Evolutionary conservation across 2,113 vertebrate genomes (phyloP), one percentile per base, ranked within the genome.

Genomic region (Egretta garzetta): DNA sequence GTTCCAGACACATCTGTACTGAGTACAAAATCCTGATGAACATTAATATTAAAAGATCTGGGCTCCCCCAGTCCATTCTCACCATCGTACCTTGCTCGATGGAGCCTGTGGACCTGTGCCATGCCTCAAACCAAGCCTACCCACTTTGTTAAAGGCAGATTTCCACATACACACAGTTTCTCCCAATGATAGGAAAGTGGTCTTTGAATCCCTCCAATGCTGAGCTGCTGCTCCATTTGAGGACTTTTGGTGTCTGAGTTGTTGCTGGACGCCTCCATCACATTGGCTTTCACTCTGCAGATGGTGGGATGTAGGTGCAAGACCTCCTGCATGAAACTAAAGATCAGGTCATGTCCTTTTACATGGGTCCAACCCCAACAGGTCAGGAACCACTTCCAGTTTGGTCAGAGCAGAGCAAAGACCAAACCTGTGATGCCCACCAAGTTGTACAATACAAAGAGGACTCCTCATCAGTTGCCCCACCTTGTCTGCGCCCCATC

Each of bases 111-210:
- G 53, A 28, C 35, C n/a, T 32, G 45, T 43, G 45, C 47, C 60
- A 24, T 52, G 37, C 43, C 52, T 55, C 47, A 63, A 68, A 55
- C 20, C 11, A 39, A 92, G 13, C 33, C 63, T 23, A 59, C 8
- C 6, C 18, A 4, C 53, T 76, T 33, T 28, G 20, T 28, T 49
- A 32, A 80, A 86, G 5, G 50, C 16, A 70, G 37, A n/a, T 47
- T 10, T 5, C 9, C 6, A 6, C 13, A 41, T 12, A 41, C 39
- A 41, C 39, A 41, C 12, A 9, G 19, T 3, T 85, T 59, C 79
- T 80, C 66, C 66, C 17, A 62, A 0, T 0, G 0, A 4, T 32
- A 17, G 16, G 14, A 60, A 79, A 83, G 26, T 9, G 32, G 43
- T 56, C 33, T 70, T n/a, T 60, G 60, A 67, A 33, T 20, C 12